Evolutionary conservation across 2,888 invertebrate genomes (phyloP).

Genomic region (Orchesella flavescens): DNA sequence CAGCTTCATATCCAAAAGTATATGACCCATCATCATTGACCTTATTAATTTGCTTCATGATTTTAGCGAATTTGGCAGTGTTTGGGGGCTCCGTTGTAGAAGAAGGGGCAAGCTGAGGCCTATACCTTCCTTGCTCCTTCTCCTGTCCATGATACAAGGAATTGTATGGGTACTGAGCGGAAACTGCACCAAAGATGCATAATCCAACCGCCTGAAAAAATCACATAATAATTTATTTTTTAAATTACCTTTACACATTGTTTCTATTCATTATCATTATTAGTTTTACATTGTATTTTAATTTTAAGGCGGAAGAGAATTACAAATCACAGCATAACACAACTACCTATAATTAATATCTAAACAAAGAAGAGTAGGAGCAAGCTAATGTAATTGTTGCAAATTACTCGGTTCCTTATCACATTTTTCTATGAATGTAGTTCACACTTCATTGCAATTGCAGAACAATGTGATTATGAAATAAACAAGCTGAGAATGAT

Average conservation of each 20-base stretch:
- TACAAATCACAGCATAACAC: too few relatives aligned
- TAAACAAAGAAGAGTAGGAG: too few relatives aligned
- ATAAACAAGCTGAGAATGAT: neutral
- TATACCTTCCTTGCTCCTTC: slow-evolving; percentile 23
- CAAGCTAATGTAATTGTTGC: too few relatives aligned
- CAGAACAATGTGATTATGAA: neutral
- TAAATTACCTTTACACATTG: too few relatives aligned
- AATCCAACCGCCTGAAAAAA: slow-evolving; percentile 43
- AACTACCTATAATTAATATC: too few relatives aligned
- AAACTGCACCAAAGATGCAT: slow-evolving; percentile 48
- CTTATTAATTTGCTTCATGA: slow-evolving; percentile 86
- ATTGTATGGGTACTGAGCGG: slow-evolving; percentile 53
- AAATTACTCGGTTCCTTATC: too few relatives aligned
- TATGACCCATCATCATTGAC: slow-evolving; percentile 89
- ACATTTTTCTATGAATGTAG: neutral
- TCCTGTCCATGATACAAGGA: slow-evolving; percentile 37
- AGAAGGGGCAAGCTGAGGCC: slow-evolving; percentile 29
- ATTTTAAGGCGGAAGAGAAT: too few relatives aligned
- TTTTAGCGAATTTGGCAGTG: slow-evolving; percentile 78
- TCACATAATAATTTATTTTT: neutral
- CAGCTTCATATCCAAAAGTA: slow-evolving; percentile 88
- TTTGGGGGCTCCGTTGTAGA: slow-evolving; percentile 13
- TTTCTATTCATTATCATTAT: too few relatives aligned
- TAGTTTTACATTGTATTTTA: too few relatives aligned
- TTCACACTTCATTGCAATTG: slow-evolving; percentile 15